Evolutionary conservation across 2,113 vertebrate species (phyloP).

Genomic region (Ia io): DNA sequence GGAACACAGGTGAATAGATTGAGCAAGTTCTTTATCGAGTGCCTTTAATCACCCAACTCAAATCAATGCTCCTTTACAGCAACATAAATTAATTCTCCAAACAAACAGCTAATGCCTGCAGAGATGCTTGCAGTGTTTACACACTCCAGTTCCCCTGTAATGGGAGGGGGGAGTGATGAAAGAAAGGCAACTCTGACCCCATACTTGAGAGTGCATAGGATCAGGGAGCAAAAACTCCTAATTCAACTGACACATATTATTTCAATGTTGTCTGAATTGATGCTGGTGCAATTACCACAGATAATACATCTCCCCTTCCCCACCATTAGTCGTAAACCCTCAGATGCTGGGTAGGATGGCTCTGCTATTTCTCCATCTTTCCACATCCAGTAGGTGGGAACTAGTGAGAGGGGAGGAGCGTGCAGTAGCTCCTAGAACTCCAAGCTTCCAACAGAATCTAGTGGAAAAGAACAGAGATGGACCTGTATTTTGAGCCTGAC

Average conservation of each 20-base stretch:
- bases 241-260: background rate
- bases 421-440: background rate
- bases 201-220: background rate
- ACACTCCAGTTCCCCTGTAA: constrained; percentile 45
- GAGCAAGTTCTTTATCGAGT: constrained; percentile 66
- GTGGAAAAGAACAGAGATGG: background rate
- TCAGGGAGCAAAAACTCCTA: background rate
- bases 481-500: background rate
- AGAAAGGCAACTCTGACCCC: background rate
- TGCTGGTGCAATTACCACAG: fast-evolving
- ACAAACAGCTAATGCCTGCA: constrained; percentile 58
- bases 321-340: background rate
- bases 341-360: background rate
- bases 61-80: constrained; percentile 74
- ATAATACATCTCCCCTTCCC: background rate
- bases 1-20: constrained; percentile 67
- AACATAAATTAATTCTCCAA: constrained; percentile 76
- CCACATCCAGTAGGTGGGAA: background rate
- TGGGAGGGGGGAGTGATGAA: background rate
- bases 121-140: constrained; percentile 51
- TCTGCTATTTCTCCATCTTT: background rate
- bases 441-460: background rate
- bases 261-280: background rate
- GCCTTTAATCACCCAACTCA: constrained; percentile 74
- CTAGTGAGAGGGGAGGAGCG: background rate